phyloP scores from a whole-genome alignment of 2,797 vertebrate species.

The Gadopsis marmoratus region DNA sequence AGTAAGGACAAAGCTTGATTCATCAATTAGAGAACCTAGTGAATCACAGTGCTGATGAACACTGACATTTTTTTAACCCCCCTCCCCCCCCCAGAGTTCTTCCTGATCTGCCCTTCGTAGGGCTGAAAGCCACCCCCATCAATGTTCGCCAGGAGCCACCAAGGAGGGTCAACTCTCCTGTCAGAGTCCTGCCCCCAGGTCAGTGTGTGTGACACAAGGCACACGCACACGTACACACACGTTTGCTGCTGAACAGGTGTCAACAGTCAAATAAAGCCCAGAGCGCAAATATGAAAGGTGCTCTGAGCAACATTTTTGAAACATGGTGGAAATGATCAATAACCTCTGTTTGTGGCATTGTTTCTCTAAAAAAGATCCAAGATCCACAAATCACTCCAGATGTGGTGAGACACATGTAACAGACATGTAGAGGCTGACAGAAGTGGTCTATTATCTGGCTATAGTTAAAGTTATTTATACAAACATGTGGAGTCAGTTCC shows the following conservation, averaged over 20 bases:
- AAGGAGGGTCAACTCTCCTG: conserved; percentile 77
- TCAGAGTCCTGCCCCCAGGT: conserved; percentile 81
- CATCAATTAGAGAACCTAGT: neutral
- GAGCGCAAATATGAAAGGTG: neutral
- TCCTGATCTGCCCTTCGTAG: conserved; percentile 74
- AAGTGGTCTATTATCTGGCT: neutral
- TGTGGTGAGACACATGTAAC: neutral
- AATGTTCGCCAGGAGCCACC: conserved; percentile 71
- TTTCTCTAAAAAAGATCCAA: neutral
- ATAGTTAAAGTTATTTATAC: neutral
- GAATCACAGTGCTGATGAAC: neutral
- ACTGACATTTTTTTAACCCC: neutral
- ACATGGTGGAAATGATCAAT: too few species aligned
- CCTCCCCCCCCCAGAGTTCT: conserved; percentile 63
- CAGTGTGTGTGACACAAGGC: conserved; percentile 17
- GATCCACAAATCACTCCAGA: neutral
- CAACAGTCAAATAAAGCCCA: neutral
- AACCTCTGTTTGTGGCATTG: neutral
- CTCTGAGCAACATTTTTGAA: neutral
- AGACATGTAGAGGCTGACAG: neutral
- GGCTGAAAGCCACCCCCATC: conserved; percentile 71
- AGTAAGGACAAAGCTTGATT: conserved; percentile 65
- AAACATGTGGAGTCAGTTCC: neutral
- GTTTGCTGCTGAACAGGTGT: conserved; percentile 23
- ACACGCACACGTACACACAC: conserved; percentile 11